These are phyloP conservation scores for Dryadula phaetusa DNA, from an alignment of 2,888 invertebrate species.

Conservation along the genomic window DNA sequence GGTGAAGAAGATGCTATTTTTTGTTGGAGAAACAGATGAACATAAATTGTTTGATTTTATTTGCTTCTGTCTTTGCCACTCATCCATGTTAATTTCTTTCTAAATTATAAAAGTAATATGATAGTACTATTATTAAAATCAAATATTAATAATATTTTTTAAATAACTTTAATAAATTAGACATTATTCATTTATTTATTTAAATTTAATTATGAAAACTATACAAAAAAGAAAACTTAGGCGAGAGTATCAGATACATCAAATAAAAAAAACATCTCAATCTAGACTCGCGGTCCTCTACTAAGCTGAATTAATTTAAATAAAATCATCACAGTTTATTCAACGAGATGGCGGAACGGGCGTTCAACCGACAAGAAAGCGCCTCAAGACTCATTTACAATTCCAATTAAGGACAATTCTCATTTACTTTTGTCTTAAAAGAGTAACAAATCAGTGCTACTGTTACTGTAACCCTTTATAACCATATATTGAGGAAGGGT, in stretches of 20 bases:
- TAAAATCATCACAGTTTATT: conserved; percentile 82
- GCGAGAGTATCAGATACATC: background rate
- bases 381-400: conserved; percentile 81
- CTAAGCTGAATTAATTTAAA: conserved; percentile 76
- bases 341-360: conserved; percentile 72
- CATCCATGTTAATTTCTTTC: too few relatives aligned
- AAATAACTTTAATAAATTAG: too few relatives aligned
- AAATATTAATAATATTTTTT: too few relatives aligned
- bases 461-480: conserved; percentile 49
- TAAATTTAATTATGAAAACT: too few relatives aligned
- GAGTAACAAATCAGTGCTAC: conserved; percentile 70
- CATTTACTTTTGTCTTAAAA: conserved; percentile 78
- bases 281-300: conserved; percentile 54
- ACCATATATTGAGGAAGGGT: conserved; percentile 27
- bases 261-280: conserved; percentile 30
- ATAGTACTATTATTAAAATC: too few relatives aligned
- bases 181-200: too few relatives aligned
- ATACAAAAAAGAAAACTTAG: too few relatives aligned
- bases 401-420: conserved; percentile 81
- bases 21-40: too few relatives aligned
- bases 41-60: too few relatives aligned
- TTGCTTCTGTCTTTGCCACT: too few relatives aligned
- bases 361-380: conserved; percentile 78
- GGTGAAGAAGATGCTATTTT: too few relatives aligned
- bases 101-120: too few relatives aligned